Evolutionary conservation across 2,888 invertebrate species (phyloP).

Genomic region (Sphaeridia pumilis): DNA sequence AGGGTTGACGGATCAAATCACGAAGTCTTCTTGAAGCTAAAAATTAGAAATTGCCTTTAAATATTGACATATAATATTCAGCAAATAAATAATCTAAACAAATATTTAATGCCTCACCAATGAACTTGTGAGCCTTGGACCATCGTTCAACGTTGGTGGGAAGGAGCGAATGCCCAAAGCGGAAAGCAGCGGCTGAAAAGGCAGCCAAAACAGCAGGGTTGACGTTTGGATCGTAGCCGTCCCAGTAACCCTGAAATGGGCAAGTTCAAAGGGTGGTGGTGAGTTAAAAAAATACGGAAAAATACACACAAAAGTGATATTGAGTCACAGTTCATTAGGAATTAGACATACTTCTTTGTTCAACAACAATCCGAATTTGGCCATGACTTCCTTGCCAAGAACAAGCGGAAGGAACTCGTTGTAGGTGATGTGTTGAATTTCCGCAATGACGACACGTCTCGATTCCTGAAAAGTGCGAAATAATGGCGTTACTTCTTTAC

Average conservation of each 20-base stretch:
- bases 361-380: constrained; percentile 72
- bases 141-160: constrained; percentile 85
- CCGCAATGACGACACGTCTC: constrained; percentile 69
- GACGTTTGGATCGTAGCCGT: constrained; percentile 68
- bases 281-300: too few relatives aligned
- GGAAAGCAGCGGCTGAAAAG: constrained; percentile 82
- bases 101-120: too few relatives aligned
- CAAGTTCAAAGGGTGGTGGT: too few relatives aligned
- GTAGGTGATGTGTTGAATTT: constrained; percentile 78
- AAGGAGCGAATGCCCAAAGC: constrained; percentile 79
- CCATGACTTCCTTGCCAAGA: constrained; percentile 80
- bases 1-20: constrained; percentile 76
- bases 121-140: constrained; percentile 90
- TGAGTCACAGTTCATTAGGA: background rate
- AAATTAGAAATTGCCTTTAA: too few relatives aligned
- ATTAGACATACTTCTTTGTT: constrained; percentile 56
- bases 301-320: background rate
- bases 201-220: constrained; percentile 81
- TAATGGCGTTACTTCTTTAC: too few relatives aligned
- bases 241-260: constrained; percentile 60
- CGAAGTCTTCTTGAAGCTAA: constrained; percentile 75
- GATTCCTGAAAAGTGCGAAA: constrained; percentile 58
- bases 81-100: too few relatives aligned
- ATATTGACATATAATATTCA: too few relatives aligned
- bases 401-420: constrained; percentile 82